phyloP scores from a whole-genome alignment of 2,113 vertebrate genomes.

The Oxyruncus cristatus region DNA sequence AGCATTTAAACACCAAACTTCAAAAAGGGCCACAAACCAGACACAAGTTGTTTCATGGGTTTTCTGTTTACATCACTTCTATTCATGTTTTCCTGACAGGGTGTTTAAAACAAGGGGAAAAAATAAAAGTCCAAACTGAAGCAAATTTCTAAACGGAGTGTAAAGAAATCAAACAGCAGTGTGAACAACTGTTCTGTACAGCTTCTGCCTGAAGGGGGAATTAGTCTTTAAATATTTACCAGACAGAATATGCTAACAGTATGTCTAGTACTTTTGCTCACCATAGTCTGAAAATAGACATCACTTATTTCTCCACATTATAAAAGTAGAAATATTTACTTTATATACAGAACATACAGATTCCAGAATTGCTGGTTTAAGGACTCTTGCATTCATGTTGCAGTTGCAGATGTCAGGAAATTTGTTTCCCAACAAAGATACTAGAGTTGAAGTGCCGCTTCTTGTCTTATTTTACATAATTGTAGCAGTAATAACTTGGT shows the following conservation, averaged over 20 bases:
- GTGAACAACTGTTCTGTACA: neutral
- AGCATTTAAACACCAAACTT: neutral
- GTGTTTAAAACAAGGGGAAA: neutral
- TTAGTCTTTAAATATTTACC: neutral
- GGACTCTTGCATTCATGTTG: neutral
- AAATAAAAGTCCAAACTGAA: neutral
- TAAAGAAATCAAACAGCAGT: neutral
- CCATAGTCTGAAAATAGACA: neutral
- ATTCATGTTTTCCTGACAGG: neutral
- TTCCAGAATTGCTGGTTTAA: neutral
- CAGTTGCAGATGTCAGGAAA: neutral
- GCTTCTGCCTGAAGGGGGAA: neutral
- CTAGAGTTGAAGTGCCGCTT: neutral
- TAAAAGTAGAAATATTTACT: neutral
- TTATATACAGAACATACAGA: neutral
- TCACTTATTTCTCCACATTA: neutral
- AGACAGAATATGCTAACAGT: neutral
- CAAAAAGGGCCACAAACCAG: neutral
- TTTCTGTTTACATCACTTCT: neutral
- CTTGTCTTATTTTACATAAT: neutral
- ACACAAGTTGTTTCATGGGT: neutral
- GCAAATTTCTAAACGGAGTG: neutral
- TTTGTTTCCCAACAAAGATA: neutral
- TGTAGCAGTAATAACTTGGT: neutral
- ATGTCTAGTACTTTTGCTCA: neutral